Evolutionary conservation across 2,888 invertebrate genomes (phyloP), one percentile per base, ranked within the genome.

Genomic region (Bhutanitis thaidina): DNA sequence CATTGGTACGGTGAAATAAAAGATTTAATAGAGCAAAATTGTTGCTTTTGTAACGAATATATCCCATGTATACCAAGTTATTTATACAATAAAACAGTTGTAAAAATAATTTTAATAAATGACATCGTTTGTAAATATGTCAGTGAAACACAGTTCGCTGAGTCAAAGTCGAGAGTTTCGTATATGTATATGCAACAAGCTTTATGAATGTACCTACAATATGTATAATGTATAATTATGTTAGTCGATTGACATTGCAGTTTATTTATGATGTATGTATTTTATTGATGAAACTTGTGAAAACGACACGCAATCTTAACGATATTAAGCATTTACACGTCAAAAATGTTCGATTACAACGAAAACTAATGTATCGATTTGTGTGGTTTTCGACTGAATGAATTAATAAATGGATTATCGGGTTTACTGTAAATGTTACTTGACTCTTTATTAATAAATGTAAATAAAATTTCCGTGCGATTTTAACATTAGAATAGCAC

Each of bases 171-270:
- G 65, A 65, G 63, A 60, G 51, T 55, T 63, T 60, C 59, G 67
- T 74, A 67, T 71, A 74, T 74, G 20, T 20, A 76, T 71, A 66
- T 71, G 68, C 73, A 76, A 65, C 67, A 78, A 80, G 75, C 75
- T 81, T 80, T 79, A 80, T 76, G 72, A 69, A 74, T 76, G 80
- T 78, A 80, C 73, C 75, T 77, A 75, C 66, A 72, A 71, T n/a
- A n/a, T n/a, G n/a, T n/a, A n/a, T n/a, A n/a, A n/a, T n/a, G n/a
- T n/a, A n/a, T n/a, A n/a, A 13, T 25, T 20, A 78, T 72, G 70
- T 67, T 71, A 75, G 67, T 73, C 61, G 74, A 69, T 79, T 71
- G 68, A 73, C 71, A 72, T 70, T 69, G 72, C 67, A 71, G 73
- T 71, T 76, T 78, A 81, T 80, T 82, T 80, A 82, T 80, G 57